Percentiles rank a stretch among this genome's conserved stretches.
Conservation (phyloP, 1,140 invertebrate species). For the Calephelis virginiensis region DNA sequence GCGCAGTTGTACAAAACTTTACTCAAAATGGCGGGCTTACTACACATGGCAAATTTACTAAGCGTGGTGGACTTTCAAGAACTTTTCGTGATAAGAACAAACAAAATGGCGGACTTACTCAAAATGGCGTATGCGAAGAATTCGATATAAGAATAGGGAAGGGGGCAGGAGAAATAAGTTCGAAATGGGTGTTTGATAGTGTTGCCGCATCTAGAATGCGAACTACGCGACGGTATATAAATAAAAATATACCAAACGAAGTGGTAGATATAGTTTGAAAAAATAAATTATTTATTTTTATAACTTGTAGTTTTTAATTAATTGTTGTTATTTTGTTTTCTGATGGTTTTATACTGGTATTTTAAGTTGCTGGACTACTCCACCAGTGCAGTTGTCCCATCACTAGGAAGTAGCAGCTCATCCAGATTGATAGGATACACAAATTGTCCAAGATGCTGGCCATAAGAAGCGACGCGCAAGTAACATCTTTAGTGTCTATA, state of each 20-base stretch:
- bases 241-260: slow-evolving; percentile 27
- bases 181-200: slow-evolving; percentile 67
- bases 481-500: too few species aligned
- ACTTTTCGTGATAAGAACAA: slow-evolving; percentile 17
- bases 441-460: too few species aligned
- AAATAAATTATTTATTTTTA: slow-evolving; percentile 7
- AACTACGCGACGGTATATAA: slow-evolving; percentile 50
- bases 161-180: slow-evolving; percentile 41
- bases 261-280: slow-evolving; percentile 4
- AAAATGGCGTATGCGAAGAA: slow-evolving; percentile 33
- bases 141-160: slow-evolving; percentile 46
- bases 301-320: neutral
- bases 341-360: too few species aligned
- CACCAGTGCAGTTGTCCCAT: too few species aligned
- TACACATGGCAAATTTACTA: slow-evolving; percentile 13
- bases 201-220: slow-evolving; percentile 54
- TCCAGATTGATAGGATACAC: too few species aligned
- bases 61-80: slow-evolving; percentile 28
- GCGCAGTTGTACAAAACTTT: slow-evolving; percentile 36
- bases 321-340: too few species aligned
- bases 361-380: too few species aligned
- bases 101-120: slow-evolving; percentile 25
- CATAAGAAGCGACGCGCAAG: too few species aligned
- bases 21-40: slow-evolving; percentile 23
- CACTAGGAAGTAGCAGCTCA: too few species aligned